phyloP scores from a whole-genome alignment of 2,113 vertebrate species.

The Pyxicephalus adspersus region DNA sequence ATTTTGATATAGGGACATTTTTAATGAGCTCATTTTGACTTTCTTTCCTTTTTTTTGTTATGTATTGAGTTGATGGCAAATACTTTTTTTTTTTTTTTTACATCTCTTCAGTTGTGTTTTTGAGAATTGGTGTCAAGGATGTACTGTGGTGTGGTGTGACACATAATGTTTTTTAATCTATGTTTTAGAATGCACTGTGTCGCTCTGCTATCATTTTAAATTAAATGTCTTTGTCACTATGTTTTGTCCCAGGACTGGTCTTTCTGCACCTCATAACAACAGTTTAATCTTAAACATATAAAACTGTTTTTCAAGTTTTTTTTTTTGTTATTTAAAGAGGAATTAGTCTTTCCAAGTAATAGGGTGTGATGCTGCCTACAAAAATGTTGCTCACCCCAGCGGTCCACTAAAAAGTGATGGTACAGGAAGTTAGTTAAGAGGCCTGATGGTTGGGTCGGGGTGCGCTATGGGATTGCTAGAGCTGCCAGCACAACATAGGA shows the following conservation, averaged over 20 bases:
- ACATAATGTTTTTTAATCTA: background rate
- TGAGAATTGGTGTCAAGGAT: conserved; percentile 70
- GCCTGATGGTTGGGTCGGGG: too few species aligned
- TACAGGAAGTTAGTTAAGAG: too few species aligned
- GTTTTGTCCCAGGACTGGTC: background rate
- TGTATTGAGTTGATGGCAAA: conserved; percentile 81
- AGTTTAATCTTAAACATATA: background rate
- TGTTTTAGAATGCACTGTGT: conserved; percentile 1
- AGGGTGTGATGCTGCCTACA: too few species aligned
- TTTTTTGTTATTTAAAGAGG: too few species aligned
- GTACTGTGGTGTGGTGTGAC: background rate
- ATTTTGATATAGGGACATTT: conserved; percentile 86
- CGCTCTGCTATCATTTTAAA: conserved; percentile 33
- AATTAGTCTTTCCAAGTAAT: too few species aligned
- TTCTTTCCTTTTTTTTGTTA: conserved; percentile 75
- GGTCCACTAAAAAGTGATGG: too few species aligned
- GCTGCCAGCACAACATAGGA: too few species aligned
- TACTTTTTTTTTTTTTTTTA: conserved; percentile 79
- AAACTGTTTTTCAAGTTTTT: background rate
- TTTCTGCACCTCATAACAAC: background rate
- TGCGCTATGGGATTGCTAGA: too few species aligned
- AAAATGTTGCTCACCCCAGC: too few species aligned
- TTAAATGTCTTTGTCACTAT: conserved; percentile 35
- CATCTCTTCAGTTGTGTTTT: conserved; percentile 76
- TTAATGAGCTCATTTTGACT: conserved; percentile 82